phyloP scores from a whole-genome alignment of 1,140 invertebrate genomes.

The Diuraphis noxia region DNA sequence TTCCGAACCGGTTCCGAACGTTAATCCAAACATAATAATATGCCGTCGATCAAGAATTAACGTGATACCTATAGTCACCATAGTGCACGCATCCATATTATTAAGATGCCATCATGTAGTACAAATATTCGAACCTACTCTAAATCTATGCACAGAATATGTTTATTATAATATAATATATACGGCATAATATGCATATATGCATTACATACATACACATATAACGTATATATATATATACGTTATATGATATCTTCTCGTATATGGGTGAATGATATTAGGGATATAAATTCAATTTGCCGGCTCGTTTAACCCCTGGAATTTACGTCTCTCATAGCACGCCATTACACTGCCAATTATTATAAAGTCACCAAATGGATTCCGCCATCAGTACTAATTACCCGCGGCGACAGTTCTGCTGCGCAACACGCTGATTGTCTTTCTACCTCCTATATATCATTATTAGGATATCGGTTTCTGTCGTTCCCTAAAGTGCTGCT shows the following conservation, averaged over 20 bases:
- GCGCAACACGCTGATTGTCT: background rate
- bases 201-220: background rate
- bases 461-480: conserved; percentile 21
- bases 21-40: background rate
- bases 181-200: background rate
- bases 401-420: background rate
- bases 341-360: background rate
- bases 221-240: background rate
- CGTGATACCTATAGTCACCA: background rate
- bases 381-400: conserved; percentile 30
- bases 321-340: background rate
- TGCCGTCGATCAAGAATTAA: background rate
- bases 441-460: background rate
- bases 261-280: background rate
- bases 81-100: background rate
- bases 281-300: conserved; percentile 35
- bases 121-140: background rate
- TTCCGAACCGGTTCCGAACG: background rate
- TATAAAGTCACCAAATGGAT: conserved; percentile 34
- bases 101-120: background rate
- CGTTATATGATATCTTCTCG: background rate
- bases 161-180: background rate
- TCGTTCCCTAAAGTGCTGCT: background rate
- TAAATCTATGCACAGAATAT: background rate
- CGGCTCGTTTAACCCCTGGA: background rate